phyloP scores from a whole-genome alignment of 2,113 vertebrate species.

The Pluvialis apricaria region DNA sequence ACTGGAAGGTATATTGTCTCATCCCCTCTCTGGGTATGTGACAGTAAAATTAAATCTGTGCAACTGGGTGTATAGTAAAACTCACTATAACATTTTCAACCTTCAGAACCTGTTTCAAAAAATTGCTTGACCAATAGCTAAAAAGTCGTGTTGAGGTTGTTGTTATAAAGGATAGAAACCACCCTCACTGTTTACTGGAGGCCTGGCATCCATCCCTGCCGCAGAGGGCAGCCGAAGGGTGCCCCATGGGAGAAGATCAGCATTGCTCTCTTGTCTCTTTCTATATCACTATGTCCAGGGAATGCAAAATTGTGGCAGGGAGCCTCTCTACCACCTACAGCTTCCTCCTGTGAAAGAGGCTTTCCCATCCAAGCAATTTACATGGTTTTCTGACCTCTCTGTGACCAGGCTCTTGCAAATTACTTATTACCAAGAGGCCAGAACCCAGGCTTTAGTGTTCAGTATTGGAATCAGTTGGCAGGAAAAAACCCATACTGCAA shows the following conservation, averaged over 20 bases:
- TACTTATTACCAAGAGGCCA: conserved; percentile 4
- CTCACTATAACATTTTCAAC: neutral
- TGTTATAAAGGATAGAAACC: neutral
- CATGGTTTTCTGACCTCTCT: conserved; percentile 29
- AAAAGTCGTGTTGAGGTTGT: neutral
- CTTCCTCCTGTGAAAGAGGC: conserved; percentile 17
- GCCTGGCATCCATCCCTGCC: neutral
- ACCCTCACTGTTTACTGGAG: neutral
- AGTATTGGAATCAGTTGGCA: neutral
- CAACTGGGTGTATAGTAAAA: neutral
- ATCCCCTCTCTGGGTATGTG: neutral
- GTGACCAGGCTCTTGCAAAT: conserved; percentile 19
- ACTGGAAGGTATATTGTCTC: neutral
- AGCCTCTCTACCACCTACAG: conserved; percentile 30
- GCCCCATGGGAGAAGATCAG: neutral
- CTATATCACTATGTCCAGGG: neutral
- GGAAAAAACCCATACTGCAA: neutral
- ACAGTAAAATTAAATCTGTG: neutral
- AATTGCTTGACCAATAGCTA: neutral
- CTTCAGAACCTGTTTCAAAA: neutral
- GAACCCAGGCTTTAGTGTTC: neutral
- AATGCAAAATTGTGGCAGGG: conserved; percentile 29
- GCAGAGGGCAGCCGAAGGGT: neutral
- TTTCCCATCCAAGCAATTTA: conserved; percentile 50
- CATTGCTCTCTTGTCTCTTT: conserved; percentile 18